Conservation (phyloP, 92 coral and sea anemone species). For the Phenganax marumi region DNA sequence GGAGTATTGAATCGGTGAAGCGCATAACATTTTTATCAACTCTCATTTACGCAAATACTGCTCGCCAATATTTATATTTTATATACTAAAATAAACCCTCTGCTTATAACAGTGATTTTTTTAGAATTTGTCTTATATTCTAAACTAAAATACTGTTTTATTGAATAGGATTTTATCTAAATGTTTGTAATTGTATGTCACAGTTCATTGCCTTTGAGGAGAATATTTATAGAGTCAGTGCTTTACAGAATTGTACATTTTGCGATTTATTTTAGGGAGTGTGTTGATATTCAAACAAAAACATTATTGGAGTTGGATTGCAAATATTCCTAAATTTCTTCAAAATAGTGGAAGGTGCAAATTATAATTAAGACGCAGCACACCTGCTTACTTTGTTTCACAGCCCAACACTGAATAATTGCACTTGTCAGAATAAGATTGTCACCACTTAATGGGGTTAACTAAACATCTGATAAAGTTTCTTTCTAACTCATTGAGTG, state of each 20-base stretch:
- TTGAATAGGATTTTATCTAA: no score
- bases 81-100: no score
- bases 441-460: background rate
- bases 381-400: background rate
- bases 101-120: no score
- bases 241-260: background rate
- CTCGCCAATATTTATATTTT: no score
- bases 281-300: slow-evolving; percentile 32
- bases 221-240: no score
- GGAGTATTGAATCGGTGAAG: background rate
- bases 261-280: slow-evolving; percentile 8
- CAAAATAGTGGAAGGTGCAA: slow-evolving; percentile 31
- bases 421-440: background rate
- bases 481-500: no score
- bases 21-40: slow-evolving; percentile 7
- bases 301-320: slow-evolving; percentile 37
- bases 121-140: no score
- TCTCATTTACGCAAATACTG: background rate
- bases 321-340: slow-evolving; percentile 30
- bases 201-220: no score
- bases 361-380: background rate
- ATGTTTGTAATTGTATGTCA: no score
- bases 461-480: background rate
- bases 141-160: no score
- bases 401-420: background rate